A percentile compares a stretch with the other conserved stretches of the same genome.
These are phyloP conservation scores for Bhutanitis thaidina DNA, from an alignment of 2,888 invertebrate genomes.

Conservation along the genomic window DNA sequence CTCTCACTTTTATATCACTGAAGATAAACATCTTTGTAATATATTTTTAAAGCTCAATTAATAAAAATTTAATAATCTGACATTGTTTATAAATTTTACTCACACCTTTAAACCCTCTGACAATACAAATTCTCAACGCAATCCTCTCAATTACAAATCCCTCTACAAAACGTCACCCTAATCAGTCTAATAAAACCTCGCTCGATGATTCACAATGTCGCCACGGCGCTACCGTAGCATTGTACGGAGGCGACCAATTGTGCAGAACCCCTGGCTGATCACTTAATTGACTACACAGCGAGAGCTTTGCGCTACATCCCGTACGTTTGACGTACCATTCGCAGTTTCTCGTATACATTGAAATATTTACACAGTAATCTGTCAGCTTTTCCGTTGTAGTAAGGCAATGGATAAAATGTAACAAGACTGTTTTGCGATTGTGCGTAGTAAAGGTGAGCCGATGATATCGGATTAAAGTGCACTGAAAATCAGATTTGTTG, in stretches of 20 bases:
- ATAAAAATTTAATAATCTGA: not conserved
- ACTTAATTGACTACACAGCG: conserved; percentile 75
- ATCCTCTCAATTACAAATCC: conserved; percentile 34
- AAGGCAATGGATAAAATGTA: conserved; percentile 22
- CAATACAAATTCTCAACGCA: conserved; percentile 8
- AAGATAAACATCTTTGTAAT: no score
- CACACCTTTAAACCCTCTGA: conserved; percentile 10
- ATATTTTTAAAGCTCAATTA: no score
- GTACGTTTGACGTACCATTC: conserved; percentile 23
- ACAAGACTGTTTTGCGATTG: conserved; percentile 23
- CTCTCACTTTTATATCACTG: no score
- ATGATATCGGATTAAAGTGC: conserved; percentile 66
- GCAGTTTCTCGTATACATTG: conserved; percentile 17
- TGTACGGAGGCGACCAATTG: conserved; percentile 77
- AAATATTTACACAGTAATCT: conserved; percentile 10
- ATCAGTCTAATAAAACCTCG: conserved; percentile 62
- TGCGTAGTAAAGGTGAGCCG: conserved; percentile 35
- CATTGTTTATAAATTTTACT: conserved; percentile 6
- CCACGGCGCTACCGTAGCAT: conserved; percentile 58
- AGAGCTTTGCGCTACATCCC: conserved; percentile 52
- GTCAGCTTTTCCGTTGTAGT: not conserved
- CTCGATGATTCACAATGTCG: conserved; percentile 44
- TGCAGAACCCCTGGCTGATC: conserved; percentile 74
- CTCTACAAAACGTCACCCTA: conserved; percentile 54
- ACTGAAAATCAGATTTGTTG: conserved; percentile 71